Evolutionary conservation across 2,113 vertebrate genomes (phyloP), one percentile per base, ranked within the genome.

Genomic region (Acanthisitta chloris): DNA sequence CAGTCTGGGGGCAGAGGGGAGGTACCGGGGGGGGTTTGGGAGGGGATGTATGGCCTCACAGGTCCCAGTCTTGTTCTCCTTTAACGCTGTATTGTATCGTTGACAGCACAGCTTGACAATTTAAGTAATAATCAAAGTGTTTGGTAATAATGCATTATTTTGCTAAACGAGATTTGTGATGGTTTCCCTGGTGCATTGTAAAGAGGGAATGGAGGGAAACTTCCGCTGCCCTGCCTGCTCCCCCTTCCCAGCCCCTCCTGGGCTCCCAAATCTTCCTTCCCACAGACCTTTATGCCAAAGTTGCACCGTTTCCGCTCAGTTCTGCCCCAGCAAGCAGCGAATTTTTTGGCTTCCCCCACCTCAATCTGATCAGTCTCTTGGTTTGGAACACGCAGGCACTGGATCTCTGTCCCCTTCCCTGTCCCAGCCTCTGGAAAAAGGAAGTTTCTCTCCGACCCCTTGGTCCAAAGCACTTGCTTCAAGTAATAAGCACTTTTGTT

Each of bases 401-500:
- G 10, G 49, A 26, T 72, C 45, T 88, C 81, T 13, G 7, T 81
- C 55, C 81, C 51, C 51, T 81, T 52, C 58, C 6, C 73, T 46
- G 52, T 52, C 59, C 87, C 48, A 2, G 8, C 65, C 71, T 66
- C 45, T 42, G 24, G 5, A 36, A 54, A 64, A 94, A 86, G 97
- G 97, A 97, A 97, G 96, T 96, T 97, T 97, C 97, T 98, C 97
- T 98, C 97, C 97, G 95, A 97, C 96, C 96, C 78, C 73, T 97
- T 97, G 97, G 98, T 99, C 98, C 98, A 98, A 98, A 99, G 99
- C 99, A 99, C 99, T 99, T 99, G 99, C 98, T 98, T 98, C 97
- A 97, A 97, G 98, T 98, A 98, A 98, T 98, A 98, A 98, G 99
- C 99, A 99, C 99, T 99, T 99, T 99, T 98, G 98, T 99, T 97